Conservation (phyloP, 1,140 invertebrate genomes). For the Parapsyche elsis region DNA sequence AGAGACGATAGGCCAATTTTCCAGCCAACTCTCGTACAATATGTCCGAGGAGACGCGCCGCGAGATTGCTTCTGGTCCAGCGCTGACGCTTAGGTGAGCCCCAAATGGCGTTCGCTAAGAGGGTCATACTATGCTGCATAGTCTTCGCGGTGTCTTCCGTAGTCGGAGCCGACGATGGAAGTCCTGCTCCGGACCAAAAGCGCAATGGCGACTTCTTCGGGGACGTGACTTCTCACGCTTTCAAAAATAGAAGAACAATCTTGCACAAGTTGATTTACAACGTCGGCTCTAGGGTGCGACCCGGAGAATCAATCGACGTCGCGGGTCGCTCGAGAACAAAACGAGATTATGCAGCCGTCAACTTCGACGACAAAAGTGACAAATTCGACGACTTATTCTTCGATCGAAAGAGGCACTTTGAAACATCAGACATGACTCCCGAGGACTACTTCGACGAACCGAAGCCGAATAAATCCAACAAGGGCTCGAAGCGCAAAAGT, state of each 20-base stretch:
- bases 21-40: not conserved
- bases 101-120: constrained; percentile 36
- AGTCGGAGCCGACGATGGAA: constrained; percentile 6
- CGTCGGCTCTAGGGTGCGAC: not conserved
- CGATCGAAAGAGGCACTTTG: constrained; percentile 49
- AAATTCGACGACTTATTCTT: constrained; percentile 35
- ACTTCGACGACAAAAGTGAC: not conserved
- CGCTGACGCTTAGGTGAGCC: constrained; percentile 14
- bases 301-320: constrained; percentile 24
- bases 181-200: not conserved
- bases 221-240: not conserved
- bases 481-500: not conserved
- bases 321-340: not conserved
- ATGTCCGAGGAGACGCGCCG: not conserved
- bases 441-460: not conserved
- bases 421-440: constrained; percentile 46
- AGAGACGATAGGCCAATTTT: no score
- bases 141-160: not conserved
- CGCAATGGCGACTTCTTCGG: constrained; percentile 3
- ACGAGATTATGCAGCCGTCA: not conserved
- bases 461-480: not conserved
- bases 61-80: not conserved
- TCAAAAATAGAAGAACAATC: not conserved
- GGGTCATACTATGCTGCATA: constrained; percentile 1
- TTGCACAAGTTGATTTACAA: not conserved